Base-by-base conservation (phyloP, 2,888 invertebrate genomes). In the Andrena trimmerana region DNA sequence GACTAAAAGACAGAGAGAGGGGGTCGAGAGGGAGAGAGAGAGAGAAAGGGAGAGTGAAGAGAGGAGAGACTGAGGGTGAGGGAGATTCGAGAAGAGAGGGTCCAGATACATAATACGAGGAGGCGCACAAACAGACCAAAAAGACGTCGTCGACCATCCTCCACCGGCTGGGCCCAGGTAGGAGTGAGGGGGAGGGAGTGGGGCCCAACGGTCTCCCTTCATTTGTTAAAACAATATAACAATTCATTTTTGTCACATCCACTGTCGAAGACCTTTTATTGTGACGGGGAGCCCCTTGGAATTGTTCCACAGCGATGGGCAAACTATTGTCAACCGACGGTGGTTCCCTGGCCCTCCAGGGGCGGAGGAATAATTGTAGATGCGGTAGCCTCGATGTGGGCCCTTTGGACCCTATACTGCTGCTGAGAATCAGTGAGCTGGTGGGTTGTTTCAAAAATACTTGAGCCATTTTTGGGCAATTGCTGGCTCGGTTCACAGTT, bases 171-270 rank as follows among this genome's bases (percentile, higher is more conserved):
- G 54, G 70, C 36, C 29, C 20, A 57, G 59, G 36, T 36, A 50
- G 63, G 72, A 74, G 77, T 65, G 77, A 62, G 75, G 52, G 52
- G 77, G 76, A 81, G 57, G 65, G 74, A 73, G 75, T n/a, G 78
- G 62, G 68, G 31, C 68, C 5, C 66, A 65, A 74, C 85, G 86
- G 87, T 84, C 86, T 90, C 89, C 90, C 91, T 92, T 93, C 93
- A 93, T 93, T 93, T 93, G 92, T 93, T 93, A 89, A 93, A 91
- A 93, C 92, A 92, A 93, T 93, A 92, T 92, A 92, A 93, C 92
- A 91, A 93, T 93, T 93, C 91, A 92, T 93, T 93, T 93, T 92
- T 92, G 92, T 91, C 92, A 91, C 92, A 92, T 92, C 85, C 91
- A 88, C 90, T 88, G 90, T 90, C 92, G 89, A 90, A 88, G 85